Conservation (phyloP, 1,140 invertebrate species). For the Drosophila sturtevanti region DNA sequence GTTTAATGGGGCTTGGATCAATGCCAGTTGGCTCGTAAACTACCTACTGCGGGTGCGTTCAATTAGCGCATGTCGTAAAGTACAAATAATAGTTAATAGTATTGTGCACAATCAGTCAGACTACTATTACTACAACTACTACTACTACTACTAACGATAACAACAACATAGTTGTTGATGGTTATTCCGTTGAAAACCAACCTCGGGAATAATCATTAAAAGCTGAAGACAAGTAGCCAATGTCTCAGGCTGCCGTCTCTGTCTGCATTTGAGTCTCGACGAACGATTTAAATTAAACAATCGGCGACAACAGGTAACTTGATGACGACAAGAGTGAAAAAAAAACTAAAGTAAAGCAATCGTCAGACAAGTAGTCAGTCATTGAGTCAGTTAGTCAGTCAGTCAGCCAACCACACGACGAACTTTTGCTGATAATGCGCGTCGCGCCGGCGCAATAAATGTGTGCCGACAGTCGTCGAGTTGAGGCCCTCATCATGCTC, state of each 20-base stretch:
- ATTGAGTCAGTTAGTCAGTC: conserved; percentile 25
- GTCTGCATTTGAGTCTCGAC: conserved; percentile 29
- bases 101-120: conserved; percentile 10
- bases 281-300: conserved; percentile 59
- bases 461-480: conserved; percentile 60
- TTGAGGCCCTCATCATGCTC: conserved; percentile 57
- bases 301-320: conserved; percentile 37
- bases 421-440: conserved; percentile 71
- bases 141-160: neutral
- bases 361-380: conserved; percentile 51
- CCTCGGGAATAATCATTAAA: conserved; percentile 62
- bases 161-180: neutral
- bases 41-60: conserved; percentile 57
- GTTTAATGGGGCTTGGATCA: conserved; percentile 43
- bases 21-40: conserved; percentile 59
- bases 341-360: conserved; percentile 77
- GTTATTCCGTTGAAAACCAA: conserved; percentile 50
- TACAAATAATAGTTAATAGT: conserved; percentile 75
- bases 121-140: neutral
- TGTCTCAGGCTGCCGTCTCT: conserved; percentile 6
- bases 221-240: conserved; percentile 56
- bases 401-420: conserved; percentile 64
- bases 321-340: conserved; percentile 72
- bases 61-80: conserved; percentile 78
- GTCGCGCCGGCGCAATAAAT: conserved; percentile 79